These are phyloP conservation scores for Helicolenus hilgendorfi DNA, from an alignment of 2,797 vertebrate species.

Conservation along the genomic window DNA sequence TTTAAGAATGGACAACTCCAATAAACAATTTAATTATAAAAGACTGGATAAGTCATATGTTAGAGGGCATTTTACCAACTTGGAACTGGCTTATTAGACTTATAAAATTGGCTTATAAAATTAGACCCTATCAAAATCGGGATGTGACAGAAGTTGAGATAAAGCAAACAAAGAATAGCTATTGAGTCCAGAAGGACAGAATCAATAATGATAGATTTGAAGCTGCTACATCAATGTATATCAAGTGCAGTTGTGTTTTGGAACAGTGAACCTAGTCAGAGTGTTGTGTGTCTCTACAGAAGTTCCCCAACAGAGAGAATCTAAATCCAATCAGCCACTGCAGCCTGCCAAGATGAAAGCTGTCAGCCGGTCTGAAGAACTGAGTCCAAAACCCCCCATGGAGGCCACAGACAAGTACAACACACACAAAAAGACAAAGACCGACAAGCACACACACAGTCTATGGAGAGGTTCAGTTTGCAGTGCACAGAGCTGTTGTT, in stretches of 20 bases:
- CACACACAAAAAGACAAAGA: slow-evolving; percentile 35
- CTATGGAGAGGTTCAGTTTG: slow-evolving; percentile 40
- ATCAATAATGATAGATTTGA: background rate
- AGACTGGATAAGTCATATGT: too few species aligned
- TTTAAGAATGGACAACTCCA: background rate
- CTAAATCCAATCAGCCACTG: slow-evolving; percentile 61
- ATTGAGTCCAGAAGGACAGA: background rate
- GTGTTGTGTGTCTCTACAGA: slow-evolving; percentile 60
- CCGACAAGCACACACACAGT: background rate
- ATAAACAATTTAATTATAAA: background rate
- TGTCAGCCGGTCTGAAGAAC: slow-evolving; percentile 55
- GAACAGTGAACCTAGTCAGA: slow-evolving; percentile 12
- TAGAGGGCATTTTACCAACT: background rate
- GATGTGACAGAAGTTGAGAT: background rate
- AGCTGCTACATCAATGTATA: background rate
- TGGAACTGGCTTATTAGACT: background rate
- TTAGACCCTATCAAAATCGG: background rate
- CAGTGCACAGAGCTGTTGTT: slow-evolving; percentile 43
- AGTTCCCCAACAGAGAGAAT: slow-evolving; percentile 59
- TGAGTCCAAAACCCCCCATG: slow-evolving; percentile 54
- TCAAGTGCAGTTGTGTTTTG: background rate
- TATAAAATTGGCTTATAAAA: too few species aligned
- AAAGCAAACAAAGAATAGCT: background rate
- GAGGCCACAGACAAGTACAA: slow-evolving; percentile 76
- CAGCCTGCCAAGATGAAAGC: slow-evolving; percentile 70